phyloP scores from a whole-genome alignment of 2,888 invertebrate species.

The Fragum sueziense region DNA sequence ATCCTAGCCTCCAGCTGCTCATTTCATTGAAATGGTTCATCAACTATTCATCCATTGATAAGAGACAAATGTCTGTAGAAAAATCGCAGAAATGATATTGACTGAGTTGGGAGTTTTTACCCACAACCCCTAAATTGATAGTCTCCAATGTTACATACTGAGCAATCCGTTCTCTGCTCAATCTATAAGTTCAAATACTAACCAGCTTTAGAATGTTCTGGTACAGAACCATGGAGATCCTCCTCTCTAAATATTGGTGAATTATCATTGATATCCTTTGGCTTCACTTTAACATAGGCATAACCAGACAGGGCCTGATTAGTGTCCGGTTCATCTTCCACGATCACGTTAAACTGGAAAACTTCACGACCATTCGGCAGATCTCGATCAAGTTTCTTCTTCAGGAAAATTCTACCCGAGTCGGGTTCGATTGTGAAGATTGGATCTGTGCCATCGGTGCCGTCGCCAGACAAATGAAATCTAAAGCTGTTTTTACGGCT shows the following conservation, averaged over 20 bases:
- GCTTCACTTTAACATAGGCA: constrained; percentile 98
- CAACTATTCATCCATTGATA: too few relatives aligned
- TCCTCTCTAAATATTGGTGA: constrained; percentile 90
- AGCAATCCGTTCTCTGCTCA: too few relatives aligned
- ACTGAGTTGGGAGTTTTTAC: too few relatives aligned
- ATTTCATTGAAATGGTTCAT: too few relatives aligned
- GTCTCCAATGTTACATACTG: too few relatives aligned
- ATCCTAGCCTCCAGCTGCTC: too few relatives aligned
- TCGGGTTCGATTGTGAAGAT: constrained; percentile 97
- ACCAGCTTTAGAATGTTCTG: constrained; percentile 96
- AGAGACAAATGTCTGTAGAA: too few relatives aligned
- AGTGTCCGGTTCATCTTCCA: constrained; percentile 78
- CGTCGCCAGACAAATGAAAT: constrained; percentile 84
- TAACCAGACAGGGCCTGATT: constrained; percentile 86
- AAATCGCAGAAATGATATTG: too few relatives aligned
- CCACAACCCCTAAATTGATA: too few relatives aligned
- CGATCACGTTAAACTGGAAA: constrained; percentile 79
- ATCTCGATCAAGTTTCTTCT: constrained; percentile 96
- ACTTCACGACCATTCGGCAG: constrained; percentile 95
- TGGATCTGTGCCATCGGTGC: constrained; percentile 60
- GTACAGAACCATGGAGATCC: constrained; percentile 86
- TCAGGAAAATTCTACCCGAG: constrained; percentile 96
- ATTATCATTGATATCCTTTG: constrained; percentile 99
- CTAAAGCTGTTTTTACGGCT: constrained; percentile 97
- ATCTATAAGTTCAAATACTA: too few relatives aligned